Base-by-base conservation (phyloP, 2,888 invertebrate genomes). In the Hedya salicella region DNA sequence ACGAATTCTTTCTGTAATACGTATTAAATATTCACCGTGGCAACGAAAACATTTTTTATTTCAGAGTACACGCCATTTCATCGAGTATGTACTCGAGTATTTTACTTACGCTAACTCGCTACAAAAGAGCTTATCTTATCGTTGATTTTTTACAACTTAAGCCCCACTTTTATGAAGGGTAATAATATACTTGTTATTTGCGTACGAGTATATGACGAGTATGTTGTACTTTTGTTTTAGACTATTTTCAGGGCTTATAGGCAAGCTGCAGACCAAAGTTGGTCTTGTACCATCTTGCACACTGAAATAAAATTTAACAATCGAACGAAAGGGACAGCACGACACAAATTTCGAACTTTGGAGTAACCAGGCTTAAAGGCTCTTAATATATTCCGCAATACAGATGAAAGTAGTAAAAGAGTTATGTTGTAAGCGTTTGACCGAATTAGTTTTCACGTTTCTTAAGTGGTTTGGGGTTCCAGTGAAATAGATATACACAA, bases 11-110 rank as follows among this genome's bases (percentile, higher is more conserved):
- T 13, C 61, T 50, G 62, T 68, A 67, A 70, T 69, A 53, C 70
- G 67, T 71, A 76, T 78, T 78, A 75, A 75, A 75, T 71, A 79
- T 79, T 78, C 79, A 78, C 69, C 60, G 70, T 36, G 71, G 70
- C 66, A 74, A 69, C 69, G 70, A 69, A 72, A 75, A 74, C 71
- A 70, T 73, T 76, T 78, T 78, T 77, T 75, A n/a, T 73, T 69
- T 61, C 60, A 36, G 19, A 16, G 50, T 62, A 74, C 73, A 71
- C 70, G 72, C 73, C 73, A 74, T 75, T 71, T 73, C 68, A 69
- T 46, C 62, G 70, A 73, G 71, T 72, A 75, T 76, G 73, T 74
- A 71, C 2, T 2, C 6, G 6, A 4, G 6, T 36, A 72, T 71
- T 66, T 67, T 73, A 72, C 70, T 67, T 71, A 65, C 59, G 54